A percentile compares a stretch with the other conserved stretches of the same genome.
These are phyloP conservation scores for Drosophila parabipectinata DNA, from an alignment of 1,140 invertebrate species.

Conservation along the genomic window DNA sequence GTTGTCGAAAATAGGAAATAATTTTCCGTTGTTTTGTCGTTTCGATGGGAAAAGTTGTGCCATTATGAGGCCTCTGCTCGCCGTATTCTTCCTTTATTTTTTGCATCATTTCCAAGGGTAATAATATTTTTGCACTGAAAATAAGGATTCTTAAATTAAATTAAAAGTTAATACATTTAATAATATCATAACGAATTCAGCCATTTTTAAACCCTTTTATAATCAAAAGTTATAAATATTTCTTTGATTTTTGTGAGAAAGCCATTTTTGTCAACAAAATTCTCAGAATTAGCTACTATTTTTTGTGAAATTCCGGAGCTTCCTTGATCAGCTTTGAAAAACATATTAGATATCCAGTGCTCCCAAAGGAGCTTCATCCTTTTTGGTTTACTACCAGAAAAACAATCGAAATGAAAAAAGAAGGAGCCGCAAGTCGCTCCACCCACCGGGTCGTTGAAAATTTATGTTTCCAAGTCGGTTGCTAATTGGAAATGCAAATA, in stretches of 20 bases:
- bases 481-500: slow-evolving; percentile 68
- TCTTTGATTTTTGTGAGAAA: no score
- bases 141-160: not conserved
- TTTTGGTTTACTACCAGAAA: not conserved
- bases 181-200: no score
- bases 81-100: slow-evolving; percentile 9
- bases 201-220: no score
- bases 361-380: slow-evolving; percentile 4
- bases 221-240: no score
- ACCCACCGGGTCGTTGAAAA: slow-evolving; percentile 22
- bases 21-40: slow-evolving; percentile 47
- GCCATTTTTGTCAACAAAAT: no score
- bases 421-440: not conserved
- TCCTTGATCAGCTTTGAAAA: no score
- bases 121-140: not conserved
- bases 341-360: no score
- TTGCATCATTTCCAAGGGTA: slow-evolving; percentile 8
- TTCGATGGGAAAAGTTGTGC: slow-evolving; percentile 58
- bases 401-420: not conserved
- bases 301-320: no score
- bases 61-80: slow-evolving; percentile 38
- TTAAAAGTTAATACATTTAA: no score
- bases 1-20: slow-evolving; percentile 20
- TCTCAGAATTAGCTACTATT: no score
- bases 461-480: slow-evolving; percentile 55